phyloP scores from a whole-genome alignment of 2,797 vertebrate genomes.

The Hydrolagus colliei region DNA sequence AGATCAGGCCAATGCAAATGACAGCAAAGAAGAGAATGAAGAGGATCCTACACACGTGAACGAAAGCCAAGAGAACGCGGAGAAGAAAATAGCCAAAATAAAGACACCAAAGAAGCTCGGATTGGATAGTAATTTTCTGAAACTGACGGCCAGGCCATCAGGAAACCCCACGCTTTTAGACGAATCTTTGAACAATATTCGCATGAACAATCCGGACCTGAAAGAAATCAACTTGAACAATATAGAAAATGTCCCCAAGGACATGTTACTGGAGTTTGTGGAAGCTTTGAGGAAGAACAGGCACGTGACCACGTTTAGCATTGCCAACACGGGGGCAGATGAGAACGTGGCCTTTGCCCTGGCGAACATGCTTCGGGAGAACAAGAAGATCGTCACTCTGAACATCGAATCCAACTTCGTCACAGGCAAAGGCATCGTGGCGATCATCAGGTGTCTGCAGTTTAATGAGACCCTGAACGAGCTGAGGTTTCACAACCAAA shows the following conservation, averaged over 20 bases:
- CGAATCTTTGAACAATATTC: constrained; percentile 72
- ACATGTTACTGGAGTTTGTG: constrained; percentile 88
- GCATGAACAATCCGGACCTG: constrained; percentile 72
- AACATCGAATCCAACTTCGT: constrained; percentile 93
- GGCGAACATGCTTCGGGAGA: constrained; percentile 94
- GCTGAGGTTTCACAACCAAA: constrained; percentile 94
- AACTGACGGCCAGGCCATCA: constrained; percentile 86
- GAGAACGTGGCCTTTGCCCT: constrained; percentile 76
- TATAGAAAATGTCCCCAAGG: constrained; percentile 93
- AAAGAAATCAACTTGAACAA: constrained; percentile 96
- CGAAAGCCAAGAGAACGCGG: constrained; percentile 56
- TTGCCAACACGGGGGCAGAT: constrained; percentile 87
- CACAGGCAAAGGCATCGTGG: constrained; percentile 85
- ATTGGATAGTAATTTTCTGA: constrained; percentile 71
- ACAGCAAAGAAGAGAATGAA: constrained; percentile 30
- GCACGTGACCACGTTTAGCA: constrained; percentile 78
- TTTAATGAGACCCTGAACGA: constrained; percentile 90
- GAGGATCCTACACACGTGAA: constrained; percentile 31
- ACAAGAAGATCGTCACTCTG: constrained; percentile 79
- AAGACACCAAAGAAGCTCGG: constrained; percentile 78
- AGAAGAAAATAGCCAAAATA: constrained; percentile 76
- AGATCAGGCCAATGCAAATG: constrained; percentile 26
- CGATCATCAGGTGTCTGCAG: constrained; percentile 90
- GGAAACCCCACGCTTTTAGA: constrained; percentile 95
- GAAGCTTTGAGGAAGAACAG: constrained; percentile 87